Base-by-base conservation (phyloP, 2,888 invertebrate species). In the Melangyna quadrimaculata region DNA sequence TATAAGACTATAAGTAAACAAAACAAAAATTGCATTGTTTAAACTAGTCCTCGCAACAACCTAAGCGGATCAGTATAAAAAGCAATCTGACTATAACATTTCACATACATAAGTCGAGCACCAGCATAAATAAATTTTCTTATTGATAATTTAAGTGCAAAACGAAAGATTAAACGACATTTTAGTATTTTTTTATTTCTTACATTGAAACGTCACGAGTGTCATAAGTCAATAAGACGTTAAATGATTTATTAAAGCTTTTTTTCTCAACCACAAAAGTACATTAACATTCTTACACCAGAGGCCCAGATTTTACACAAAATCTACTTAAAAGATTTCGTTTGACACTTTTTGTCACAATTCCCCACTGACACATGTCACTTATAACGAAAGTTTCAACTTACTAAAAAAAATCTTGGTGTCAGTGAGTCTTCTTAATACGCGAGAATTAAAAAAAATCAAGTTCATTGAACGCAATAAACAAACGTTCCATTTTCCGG, bases 261-360 rank as follows among this genome's bases (percentile, higher is more conserved):
- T 57, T 8, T 53, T 53, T 22, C 40, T 19, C 51, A 61, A 17
- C 2, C 29, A 7, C 6, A 6, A 48, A 29, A 24, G 69, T 14
- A n/a, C 51, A 69, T 37, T 69, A 53, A 69, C 17, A 69, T 59
- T 32, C 24, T 37, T 35, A 27, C 9, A 14, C 63, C 40, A 43
- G 43, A 63, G n/a, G n/a, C n/a, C n/a, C n/a, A n/a, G n/a, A n/a
- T n/a, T 63, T 35, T 69, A 9, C 5, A 14, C 19, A 35, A 63
- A 75, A 80, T 75, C 63, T 48, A 29, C 48, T 80, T 80, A 27
- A 79, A 59, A 27, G 69, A 69, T 74, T 61, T 22, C 32, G 22
- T 51, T 48, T 79, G 80, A 80, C 79, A 75, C 40, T 29, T 43
- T 43, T 37, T 75, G 80, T 75, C 75, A 80, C 43, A 75, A 80